phyloP scores from a whole-genome alignment of 2,888 invertebrate genomes.

The Polyommatus iphigenia region DNA sequence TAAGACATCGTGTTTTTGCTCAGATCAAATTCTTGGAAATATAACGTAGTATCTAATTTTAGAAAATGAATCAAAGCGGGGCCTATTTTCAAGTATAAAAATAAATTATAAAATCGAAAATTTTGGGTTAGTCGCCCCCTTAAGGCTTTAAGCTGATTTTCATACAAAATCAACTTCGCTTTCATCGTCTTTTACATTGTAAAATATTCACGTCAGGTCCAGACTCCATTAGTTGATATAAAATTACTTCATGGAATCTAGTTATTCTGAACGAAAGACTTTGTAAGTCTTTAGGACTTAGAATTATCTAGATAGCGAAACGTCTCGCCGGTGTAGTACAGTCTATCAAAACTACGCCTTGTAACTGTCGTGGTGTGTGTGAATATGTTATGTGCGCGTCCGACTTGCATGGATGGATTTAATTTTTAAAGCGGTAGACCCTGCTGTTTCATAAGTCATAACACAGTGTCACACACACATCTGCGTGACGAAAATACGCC shows the following conservation, averaged over 20 bases:
- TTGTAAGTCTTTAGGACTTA: not conserved
- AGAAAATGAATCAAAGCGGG: too few species aligned
- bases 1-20: too few species aligned
- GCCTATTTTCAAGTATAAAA: too few species aligned
- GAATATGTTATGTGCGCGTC: too few species aligned
- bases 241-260: not conserved
- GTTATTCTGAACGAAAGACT: not conserved
- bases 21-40: too few species aligned
- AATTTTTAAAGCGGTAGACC: too few species aligned
- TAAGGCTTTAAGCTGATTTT: not conserved
- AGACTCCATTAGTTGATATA: not conserved
- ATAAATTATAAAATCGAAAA: too few species aligned
- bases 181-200: not conserved
- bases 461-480: not conserved
- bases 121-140: too few species aligned
- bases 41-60: too few species aligned
- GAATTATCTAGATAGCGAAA: not conserved
- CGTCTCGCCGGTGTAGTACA: not conserved
- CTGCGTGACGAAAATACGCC: not conserved
- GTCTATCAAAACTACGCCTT: not conserved
- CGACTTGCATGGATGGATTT: too few species aligned
- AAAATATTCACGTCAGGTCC: slow-evolving; percentile 20
- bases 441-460: not conserved
- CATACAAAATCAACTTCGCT: not conserved
- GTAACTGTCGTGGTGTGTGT: not conserved